Evolutionary conservation across 1,140 invertebrate species (phyloP), one percentile per base, ranked within the genome.

Genomic region (Aphelinus atriplicis): DNA sequence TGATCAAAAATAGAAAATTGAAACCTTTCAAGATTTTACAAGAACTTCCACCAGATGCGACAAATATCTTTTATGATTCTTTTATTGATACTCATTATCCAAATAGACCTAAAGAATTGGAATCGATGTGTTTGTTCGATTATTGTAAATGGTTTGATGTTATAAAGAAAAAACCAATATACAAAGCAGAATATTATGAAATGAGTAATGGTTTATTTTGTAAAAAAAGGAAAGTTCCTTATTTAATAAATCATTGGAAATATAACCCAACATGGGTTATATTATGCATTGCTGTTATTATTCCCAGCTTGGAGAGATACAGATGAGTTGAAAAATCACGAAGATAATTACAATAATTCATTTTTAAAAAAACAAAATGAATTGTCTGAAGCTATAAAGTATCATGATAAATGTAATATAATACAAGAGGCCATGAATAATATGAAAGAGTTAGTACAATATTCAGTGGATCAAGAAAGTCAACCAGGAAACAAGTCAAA

Each of bases 221-320:
- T 9, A 80, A 77, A 56, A 78, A 78, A 80, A 71, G 75, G 77
- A 65, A 71, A 65, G 50, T 65, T 10, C 48, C 58, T 9, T 80
- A 69, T 72, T 53, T 81, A 48, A 76, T 81, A 5, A 81, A 80
- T 76, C 79, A 81, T 63, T 77, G 66, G 48, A 78, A 64, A 70
- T 76, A 76, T 69, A 80, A 78, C 70, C 7, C 51, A 6, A 26
- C 26, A 26, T 26, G n/a, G n/a, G 51, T 53, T 5, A 53, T 79
- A 55, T 77, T 77, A 68, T 76, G 43, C 77, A 9, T 73, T 80
- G 57, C 65, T 81, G 43, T 58, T 81, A 55, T 74, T 81, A 56
- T 80, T 79, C 70, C 58, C 77, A 61, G 77, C 78, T 53, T 53
- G 51, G 51, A 53, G 51, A 53, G 51, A 53, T 53, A 53, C 51